These are phyloP conservation scores for Chydorus sphaericus DNA, from an alignment of 2,888 invertebrate species.

Conservation along the genomic window DNA sequence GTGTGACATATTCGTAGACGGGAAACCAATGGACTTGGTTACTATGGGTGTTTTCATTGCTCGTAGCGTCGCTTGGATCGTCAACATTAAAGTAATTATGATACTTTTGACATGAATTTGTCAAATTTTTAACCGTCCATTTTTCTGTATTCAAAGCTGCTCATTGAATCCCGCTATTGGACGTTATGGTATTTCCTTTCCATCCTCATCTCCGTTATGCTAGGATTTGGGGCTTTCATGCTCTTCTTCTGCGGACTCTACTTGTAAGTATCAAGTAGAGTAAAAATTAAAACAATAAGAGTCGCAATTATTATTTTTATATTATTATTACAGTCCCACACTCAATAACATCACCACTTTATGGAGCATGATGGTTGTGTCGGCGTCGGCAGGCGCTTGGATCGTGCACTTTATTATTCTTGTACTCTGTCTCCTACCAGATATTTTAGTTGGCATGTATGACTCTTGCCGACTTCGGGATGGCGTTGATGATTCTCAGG, in stretches of 20 bases:
- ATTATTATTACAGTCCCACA: background rate
- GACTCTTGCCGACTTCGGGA: background rate
- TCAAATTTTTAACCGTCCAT: background rate
- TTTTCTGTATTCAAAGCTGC: slow-evolving; percentile 28
- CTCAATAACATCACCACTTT: slow-evolving; percentile 15
- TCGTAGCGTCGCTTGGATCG: slow-evolving; percentile 40
- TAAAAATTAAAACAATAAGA: background rate
- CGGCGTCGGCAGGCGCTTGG: slow-evolving; percentile 42
- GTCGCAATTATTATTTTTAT: background rate
- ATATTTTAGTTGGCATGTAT: slow-evolving; percentile 26
- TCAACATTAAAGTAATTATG: slow-evolving; percentile 36
- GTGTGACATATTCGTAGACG: slow-evolving; percentile 17
- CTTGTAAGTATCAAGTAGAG: slow-evolving; percentile 37
- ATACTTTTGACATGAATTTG: background rate
- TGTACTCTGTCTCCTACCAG: slow-evolving; percentile 40
- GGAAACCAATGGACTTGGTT: slow-evolving; percentile 29
- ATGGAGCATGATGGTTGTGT: slow-evolving; percentile 44
- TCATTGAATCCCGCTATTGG: slow-evolving; percentile 45
- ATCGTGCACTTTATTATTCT: slow-evolving; percentile 38
- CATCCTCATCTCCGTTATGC: slow-evolving; percentile 36
- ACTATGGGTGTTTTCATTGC: slow-evolving; percentile 44
- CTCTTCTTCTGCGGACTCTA: slow-evolving; percentile 41
- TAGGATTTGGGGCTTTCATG: slow-evolving; percentile 39
- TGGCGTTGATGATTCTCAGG: background rate
- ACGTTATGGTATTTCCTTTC: slow-evolving; percentile 37